These are phyloP conservation scores for Poeciliopsis turrubarensis DNA, from an alignment of 2,113 vertebrate genomes.

Conservation along the genomic window DNA sequence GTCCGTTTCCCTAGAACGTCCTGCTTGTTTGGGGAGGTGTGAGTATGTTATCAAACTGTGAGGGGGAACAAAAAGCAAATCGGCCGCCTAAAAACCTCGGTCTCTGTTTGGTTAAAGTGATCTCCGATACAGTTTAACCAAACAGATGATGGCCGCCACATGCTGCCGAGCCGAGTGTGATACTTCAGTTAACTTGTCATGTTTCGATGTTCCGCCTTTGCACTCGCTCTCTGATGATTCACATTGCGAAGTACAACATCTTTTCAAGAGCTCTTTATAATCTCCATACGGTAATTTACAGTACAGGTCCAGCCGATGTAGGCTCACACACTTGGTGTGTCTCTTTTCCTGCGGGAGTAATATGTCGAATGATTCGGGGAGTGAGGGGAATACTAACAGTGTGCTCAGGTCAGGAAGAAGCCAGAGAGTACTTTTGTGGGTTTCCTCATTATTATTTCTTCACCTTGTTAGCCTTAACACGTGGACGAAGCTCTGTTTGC, in stretches of 20 bases:
- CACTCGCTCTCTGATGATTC: constrained; percentile 29
- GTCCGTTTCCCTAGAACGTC: no score
- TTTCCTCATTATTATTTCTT: constrained; percentile 73
- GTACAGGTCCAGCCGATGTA: not conserved
- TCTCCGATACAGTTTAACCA: no score
- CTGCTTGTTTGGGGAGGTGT: no score
- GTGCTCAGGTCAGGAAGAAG: constrained; percentile 56
- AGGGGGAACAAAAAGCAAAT: no score
- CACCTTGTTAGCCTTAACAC: constrained; percentile 77
- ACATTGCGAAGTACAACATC: constrained; percentile 15
- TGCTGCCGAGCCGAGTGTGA: not conserved
- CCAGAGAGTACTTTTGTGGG: constrained; percentile 47
- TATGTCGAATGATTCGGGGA: constrained; percentile 66
- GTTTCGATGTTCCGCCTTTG: constrained; percentile 22
- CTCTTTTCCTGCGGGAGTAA: constrained; percentile 52
- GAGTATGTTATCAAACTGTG: no score
- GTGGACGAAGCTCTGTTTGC: constrained; percentile 52
- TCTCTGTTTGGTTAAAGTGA: no score
- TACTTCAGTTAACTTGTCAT: constrained; percentile 29
- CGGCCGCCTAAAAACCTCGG: no score
- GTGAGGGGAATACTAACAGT: constrained; percentile 62
- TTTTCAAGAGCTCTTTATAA: constrained; percentile 36
- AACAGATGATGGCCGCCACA: constrained; percentile 1
- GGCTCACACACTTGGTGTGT: constrained; percentile 26
- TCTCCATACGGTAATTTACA: constrained; percentile 15